Evolutionary conservation across 1,140 invertebrate species (phyloP).

Genomic region (Pomacea maculata): DNA sequence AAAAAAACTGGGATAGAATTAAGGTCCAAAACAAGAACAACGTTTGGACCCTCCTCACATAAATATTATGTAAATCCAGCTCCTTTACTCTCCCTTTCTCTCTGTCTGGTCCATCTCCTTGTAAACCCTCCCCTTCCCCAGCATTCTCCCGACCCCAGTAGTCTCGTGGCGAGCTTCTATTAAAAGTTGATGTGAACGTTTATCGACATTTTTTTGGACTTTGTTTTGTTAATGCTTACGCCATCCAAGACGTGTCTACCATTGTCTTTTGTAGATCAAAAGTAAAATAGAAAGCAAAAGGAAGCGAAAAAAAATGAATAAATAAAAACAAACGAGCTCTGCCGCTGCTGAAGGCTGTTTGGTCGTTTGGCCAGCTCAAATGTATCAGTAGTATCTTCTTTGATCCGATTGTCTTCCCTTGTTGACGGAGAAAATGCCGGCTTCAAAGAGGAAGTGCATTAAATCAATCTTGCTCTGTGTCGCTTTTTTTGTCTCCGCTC

Average conservation of each 20-base stretch:
- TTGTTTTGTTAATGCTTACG: background rate
- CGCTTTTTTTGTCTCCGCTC: background rate
- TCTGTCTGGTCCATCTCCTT: background rate
- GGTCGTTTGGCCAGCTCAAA: too few species aligned
- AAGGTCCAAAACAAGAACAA: too few species aligned
- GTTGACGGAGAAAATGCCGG: background rate
- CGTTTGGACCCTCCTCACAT: too few species aligned
- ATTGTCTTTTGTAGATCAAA: too few species aligned
- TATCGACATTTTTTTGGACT: conserved; percentile 2
- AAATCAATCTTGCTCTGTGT: conserved; percentile 11
- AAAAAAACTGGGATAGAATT: too few species aligned
- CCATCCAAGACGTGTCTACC: background rate
- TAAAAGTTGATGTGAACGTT: background rate
- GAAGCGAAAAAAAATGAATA: background rate
- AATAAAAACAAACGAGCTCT: background rate
- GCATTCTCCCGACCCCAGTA: background rate
- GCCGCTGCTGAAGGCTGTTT: too few species aligned
- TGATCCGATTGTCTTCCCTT: too few species aligned
- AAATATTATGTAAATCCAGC: too few species aligned
- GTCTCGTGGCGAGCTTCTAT: too few species aligned
- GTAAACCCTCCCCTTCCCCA: background rate
- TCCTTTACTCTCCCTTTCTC: background rate
- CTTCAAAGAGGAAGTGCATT: conserved; percentile 11
- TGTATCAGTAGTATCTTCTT: too few species aligned
- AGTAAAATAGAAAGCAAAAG: background rate